Evolutionary conservation across 1,140 invertebrate species (phyloP), one percentile per base, ranked within the genome.

Genomic region (Cyrtorhinus lividipennis): DNA sequence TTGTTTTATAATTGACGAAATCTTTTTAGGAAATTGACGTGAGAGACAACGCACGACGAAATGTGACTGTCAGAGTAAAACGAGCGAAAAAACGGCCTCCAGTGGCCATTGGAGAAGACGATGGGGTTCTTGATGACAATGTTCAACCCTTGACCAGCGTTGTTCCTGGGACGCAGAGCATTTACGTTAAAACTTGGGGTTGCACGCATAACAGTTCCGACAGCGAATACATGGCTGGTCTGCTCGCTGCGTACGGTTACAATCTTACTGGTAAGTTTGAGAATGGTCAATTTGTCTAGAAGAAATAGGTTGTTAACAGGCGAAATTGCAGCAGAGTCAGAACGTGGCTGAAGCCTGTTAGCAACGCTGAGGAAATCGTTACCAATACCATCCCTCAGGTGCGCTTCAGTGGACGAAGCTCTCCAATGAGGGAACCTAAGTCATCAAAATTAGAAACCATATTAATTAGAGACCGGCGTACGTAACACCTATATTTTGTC

Each of bases 141-240:
- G 30, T 38, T 5, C 67, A 77, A 62, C 69, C 76, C 13, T 74
- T 78, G 62, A 53, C 20, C 12, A 86, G 83, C 72, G 78, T 86
- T 61, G 83, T 91, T 58, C 88, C 88, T 73, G 92, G 92, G n/a
- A 91, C 87, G 0, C 90, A 95, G 72, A 89, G 80, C 64, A 83
- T 98, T 56, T 97, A 87, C 73, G 79, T 98, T 0, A 95, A 95
- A 75, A 98, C 95, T 57, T 98, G 95, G 95, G 95, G 95, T 13
- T 98, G 95, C 74, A 87, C 92, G 2, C 95, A 98, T 73, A 98
- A 98, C 72, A 95, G 82, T 71, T 95, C 91, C 0, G 95, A 98
- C 71, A 88, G 89, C 12, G 93, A 95, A 78, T 98, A 98, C 70
- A 99, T 99, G 95, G 91, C 92, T 38, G 95, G 95, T 0, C 83